phyloP scores from a whole-genome alignment of 1,140 invertebrate species.

The Melanaphis sacchari region DNA sequence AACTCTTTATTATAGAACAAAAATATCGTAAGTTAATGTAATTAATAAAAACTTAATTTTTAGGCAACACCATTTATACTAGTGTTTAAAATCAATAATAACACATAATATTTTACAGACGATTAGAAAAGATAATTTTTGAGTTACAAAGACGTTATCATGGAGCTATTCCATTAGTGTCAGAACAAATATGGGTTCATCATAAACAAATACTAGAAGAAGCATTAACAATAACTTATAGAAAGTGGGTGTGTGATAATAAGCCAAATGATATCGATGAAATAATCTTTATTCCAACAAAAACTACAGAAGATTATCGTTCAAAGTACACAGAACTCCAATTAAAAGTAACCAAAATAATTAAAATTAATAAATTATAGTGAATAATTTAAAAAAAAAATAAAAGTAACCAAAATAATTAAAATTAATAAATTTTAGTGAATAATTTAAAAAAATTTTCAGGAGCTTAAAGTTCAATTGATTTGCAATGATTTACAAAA shows the following conservation, averaged over 20 bases:
- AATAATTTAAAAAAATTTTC: constrained; percentile 11
- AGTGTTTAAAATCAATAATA: neutral
- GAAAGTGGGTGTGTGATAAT: constrained; percentile 30
- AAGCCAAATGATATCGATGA: neutral
- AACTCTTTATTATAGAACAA: constrained; percentile 18
- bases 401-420: constrained; percentile 33
- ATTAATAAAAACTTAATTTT: neutral
- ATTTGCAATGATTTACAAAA: constrained; percentile 55
- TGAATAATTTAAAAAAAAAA: neutral
- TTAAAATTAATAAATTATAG: neutral
- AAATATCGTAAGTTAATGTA: constrained; percentile 52
- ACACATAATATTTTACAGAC: constrained; percentile 17
- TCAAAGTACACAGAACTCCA: constrained; percentile 41
- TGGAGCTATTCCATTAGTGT: constrained; percentile 54
- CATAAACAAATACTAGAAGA: constrained; percentile 56
- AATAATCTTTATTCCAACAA: constrained; percentile 38
- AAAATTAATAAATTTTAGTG: neutral
- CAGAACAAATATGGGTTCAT: constrained; percentile 56
- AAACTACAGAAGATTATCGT: constrained; percentile 32
- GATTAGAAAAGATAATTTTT: constrained; percentile 55
- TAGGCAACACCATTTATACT: neutral
- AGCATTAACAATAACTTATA: constrained; percentile 31
- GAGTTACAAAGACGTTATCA: constrained; percentile 57
- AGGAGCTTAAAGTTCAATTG: constrained; percentile 52
- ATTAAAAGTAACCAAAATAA: constrained; percentile 40